phyloP scores from a whole-genome alignment of 2,888 invertebrate species.

The Trichopria drosophilae region DNA sequence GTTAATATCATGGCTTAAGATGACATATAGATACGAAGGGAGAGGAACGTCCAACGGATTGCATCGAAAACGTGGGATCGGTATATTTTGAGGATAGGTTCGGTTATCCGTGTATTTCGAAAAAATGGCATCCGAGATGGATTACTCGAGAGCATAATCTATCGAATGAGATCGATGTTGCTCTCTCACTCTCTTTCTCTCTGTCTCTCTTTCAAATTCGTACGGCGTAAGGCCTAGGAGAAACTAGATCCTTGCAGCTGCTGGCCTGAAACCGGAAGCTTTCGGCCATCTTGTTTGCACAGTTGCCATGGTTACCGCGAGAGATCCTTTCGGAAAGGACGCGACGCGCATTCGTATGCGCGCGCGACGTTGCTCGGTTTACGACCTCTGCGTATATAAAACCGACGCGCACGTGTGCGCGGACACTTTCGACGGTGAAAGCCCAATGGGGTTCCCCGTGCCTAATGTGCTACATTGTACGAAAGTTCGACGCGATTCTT shows the following conservation, averaged over 20 bases:
- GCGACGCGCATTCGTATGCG: constrained; percentile 23
- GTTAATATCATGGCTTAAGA: too few relatives aligned
- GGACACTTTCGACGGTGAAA: constrained; percentile 33
- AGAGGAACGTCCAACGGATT: too few relatives aligned
- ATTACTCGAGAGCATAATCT: too few relatives aligned
- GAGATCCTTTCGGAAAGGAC: constrained; percentile 51
- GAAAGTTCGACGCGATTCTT: constrained; percentile 43
- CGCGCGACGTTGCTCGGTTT: constrained; percentile 2
- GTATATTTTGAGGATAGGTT: too few relatives aligned
- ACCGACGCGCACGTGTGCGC: constrained; percentile 1
- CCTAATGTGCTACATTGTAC: constrained; percentile 48
- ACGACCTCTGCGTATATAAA: constrained; percentile 20
- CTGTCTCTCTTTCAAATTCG: constrained; percentile 7
- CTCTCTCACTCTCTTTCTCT: neutral
- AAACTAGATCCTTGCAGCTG: constrained; percentile 58
- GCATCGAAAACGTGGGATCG: too few relatives aligned
- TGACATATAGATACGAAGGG: too few relatives aligned
- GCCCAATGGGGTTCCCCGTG: constrained; percentile 45
- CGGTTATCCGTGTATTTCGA: too few relatives aligned
- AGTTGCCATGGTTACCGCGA: constrained; percentile 56
- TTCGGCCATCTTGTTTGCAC: constrained; percentile 59
- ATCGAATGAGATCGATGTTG: too few relatives aligned
- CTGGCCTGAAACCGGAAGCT: constrained; percentile 56
- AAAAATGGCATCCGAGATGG: too few relatives aligned
- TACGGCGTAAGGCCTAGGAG: constrained; percentile 40